Conservation (phyloP, 2,888 invertebrate species). For the Andrena bucephala region DNA sequence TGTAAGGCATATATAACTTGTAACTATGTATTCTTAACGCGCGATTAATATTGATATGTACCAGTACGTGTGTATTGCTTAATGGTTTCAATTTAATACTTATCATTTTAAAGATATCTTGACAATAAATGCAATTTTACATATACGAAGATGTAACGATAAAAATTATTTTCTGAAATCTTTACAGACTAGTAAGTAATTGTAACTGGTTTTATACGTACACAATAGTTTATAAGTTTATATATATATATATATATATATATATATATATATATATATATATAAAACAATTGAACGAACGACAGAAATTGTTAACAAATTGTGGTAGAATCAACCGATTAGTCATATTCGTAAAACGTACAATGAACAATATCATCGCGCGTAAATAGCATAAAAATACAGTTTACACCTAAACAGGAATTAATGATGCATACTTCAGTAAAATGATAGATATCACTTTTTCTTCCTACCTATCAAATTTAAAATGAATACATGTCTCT, state of each 20-base stretch:
- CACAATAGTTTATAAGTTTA: constrained; percentile 22
- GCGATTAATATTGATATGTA: constrained; percentile 72
- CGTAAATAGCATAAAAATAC: constrained; percentile 53
- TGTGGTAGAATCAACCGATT: not conserved
- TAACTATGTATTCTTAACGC: constrained; percentile 51
- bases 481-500: constrained; percentile 25
- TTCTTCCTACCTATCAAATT: constrained; percentile 24
- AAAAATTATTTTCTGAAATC: constrained; percentile 27
- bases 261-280: constrained; percentile 41
- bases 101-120: constrained; percentile 32
- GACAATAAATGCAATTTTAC: constrained; percentile 39
- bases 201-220: constrained; percentile 35
- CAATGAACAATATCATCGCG: constrained; percentile 63
- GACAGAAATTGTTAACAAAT: constrained; percentile 30
- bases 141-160: constrained; percentile 19
- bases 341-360: constrained; percentile 39
- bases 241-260: constrained; percentile 35
- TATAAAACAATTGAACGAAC: constrained; percentile 27
- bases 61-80: constrained; percentile 51
- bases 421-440: constrained; percentile 22
- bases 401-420: constrained; percentile 28
- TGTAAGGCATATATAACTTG: constrained; percentile 37
- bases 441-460: constrained; percentile 30
- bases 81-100: constrained; percentile 43
- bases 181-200: constrained; percentile 26